These are phyloP conservation scores for Cacoxenus indagator DNA, from an alignment of 2,888 invertebrate genomes.

Conservation along the genomic window DNA sequence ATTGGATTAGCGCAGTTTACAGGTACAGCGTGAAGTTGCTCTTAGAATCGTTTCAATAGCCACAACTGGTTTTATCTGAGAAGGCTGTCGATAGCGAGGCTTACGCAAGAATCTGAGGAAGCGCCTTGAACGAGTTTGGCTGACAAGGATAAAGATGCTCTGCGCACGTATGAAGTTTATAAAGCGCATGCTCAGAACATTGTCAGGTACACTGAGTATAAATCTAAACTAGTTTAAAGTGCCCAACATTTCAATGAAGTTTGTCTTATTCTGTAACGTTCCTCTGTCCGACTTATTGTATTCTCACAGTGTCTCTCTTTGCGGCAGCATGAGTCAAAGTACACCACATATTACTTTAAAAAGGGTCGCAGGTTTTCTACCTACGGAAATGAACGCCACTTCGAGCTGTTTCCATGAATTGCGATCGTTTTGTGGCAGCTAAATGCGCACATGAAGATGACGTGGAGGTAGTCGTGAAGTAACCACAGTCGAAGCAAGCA, in stretches of 20 bases:
- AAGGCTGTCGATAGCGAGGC: too few species aligned
- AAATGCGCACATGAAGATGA: constrained; percentile 20
- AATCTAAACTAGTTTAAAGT: too few species aligned
- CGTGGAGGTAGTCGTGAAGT: constrained; percentile 31
- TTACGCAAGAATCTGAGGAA: neutral
- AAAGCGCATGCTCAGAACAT: neutral
- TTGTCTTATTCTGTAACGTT: too few species aligned
- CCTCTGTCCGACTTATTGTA: too few species aligned
- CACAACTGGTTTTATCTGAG: neutral
- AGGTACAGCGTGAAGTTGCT: constrained; percentile 32
- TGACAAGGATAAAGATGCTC: constrained; percentile 49
- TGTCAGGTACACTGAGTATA: neutral
- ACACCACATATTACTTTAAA: neutral
- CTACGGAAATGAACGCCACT: neutral
- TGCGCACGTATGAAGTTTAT: neutral
- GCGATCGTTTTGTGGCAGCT: neutral
- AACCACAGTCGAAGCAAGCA: too few species aligned
- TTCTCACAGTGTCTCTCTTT: neutral
- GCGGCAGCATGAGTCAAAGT: neutral
- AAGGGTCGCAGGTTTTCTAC: constrained; percentile 1
- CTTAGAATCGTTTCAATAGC: neutral
- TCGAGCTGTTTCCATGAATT: constrained; percentile 14
- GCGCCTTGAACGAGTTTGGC: constrained; percentile 10
- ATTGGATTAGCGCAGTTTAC: constrained; percentile 37
- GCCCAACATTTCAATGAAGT: too few species aligned